These are phyloP conservation scores for Phrynocephalus forsythii DNA, from an alignment of 2,797 vertebrate genomes.

Conservation along the genomic window DNA sequence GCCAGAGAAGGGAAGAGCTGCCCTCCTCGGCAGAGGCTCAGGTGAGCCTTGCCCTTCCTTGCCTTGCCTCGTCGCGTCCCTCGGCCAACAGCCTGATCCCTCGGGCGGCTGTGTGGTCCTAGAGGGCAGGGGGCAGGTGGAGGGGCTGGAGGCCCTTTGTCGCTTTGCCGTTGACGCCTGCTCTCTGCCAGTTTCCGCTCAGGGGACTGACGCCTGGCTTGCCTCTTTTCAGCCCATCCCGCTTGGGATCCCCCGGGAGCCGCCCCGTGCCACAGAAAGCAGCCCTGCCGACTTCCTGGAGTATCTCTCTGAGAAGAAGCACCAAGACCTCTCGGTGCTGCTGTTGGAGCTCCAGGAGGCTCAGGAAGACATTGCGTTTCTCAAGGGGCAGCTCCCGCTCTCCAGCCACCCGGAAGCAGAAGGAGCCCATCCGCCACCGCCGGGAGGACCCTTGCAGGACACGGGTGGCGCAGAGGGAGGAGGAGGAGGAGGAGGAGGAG, in stretches of 20 bases:
- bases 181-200: no score
- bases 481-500: slow-evolving; percentile 47
- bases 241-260: slow-evolving; percentile 27
- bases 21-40: slow-evolving; percentile 34
- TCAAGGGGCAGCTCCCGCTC: slow-evolving; percentile 81
- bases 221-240: slow-evolving; percentile 63
- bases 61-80: no score
- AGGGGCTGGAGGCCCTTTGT: no score
- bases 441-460: slow-evolving; percentile 33
- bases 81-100: background rate
- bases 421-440: slow-evolving; percentile 20
- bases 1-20: background rate
- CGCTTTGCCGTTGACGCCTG: no score
- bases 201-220: background rate
- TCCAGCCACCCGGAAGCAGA: slow-evolving; percentile 5
- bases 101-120: no score
- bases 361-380: slow-evolving; percentile 79
- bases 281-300: slow-evolving; percentile 47
- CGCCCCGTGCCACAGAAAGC: slow-evolving; percentile 29
- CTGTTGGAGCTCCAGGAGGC: slow-evolving; percentile 80
- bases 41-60: slow-evolving; percentile 44
- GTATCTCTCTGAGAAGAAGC: slow-evolving; percentile 69
- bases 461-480: slow-evolving; percentile 28
- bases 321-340: slow-evolving; percentile 76
- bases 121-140: no score